Evolutionary conservation across 2,888 invertebrate species (phyloP).

Genomic region (Agrotis exclamationis): DNA sequence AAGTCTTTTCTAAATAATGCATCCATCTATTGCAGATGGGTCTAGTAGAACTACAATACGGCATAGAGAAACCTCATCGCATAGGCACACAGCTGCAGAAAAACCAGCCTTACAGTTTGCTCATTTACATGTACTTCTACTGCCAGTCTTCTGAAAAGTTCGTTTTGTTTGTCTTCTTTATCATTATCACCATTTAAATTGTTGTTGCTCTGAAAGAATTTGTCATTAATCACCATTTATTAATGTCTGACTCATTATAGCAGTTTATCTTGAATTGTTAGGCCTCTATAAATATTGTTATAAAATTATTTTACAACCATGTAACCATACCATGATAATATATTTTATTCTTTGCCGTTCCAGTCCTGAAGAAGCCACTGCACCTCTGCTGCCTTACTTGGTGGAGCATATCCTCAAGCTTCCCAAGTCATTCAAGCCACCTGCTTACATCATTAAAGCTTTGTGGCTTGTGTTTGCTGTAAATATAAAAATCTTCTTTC

Average conservation of each 20-base stretch:
- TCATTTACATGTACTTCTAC: conserved; percentile 87
- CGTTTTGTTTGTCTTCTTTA: not conserved
- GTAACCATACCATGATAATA: too few species aligned
- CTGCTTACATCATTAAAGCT: conserved; percentile 85
- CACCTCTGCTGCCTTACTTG: conserved; percentile 79
- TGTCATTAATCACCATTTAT: too few species aligned
- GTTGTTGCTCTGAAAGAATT: too few species aligned
- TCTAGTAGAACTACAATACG: conserved; percentile 82
- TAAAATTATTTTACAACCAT: too few species aligned
- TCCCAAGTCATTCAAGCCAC: conserved; percentile 77
- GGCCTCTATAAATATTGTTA: too few species aligned
- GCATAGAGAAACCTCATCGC: conserved; percentile 80
- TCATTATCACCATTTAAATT: too few species aligned
- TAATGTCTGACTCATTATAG: too few species aligned
- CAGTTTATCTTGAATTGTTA: too few species aligned
- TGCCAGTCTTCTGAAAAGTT: conserved; percentile 88
- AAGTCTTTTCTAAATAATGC: not conserved
- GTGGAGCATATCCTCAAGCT: conserved; percentile 81
- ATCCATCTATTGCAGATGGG: conserved; percentile 80
- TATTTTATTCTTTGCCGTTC: conserved; percentile 5
- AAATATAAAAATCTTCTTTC: conserved; percentile 61
- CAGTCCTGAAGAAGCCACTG: conserved; percentile 85
- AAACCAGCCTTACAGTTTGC: conserved; percentile 81
- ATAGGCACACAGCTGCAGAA: conserved; percentile 82
- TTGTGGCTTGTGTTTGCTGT: conserved; percentile 88